Evolutionary conservation across 2,888 invertebrate species (phyloP), one percentile per base, ranked within the genome.

Genomic region (Leptarthrus brevirostris): DNA sequence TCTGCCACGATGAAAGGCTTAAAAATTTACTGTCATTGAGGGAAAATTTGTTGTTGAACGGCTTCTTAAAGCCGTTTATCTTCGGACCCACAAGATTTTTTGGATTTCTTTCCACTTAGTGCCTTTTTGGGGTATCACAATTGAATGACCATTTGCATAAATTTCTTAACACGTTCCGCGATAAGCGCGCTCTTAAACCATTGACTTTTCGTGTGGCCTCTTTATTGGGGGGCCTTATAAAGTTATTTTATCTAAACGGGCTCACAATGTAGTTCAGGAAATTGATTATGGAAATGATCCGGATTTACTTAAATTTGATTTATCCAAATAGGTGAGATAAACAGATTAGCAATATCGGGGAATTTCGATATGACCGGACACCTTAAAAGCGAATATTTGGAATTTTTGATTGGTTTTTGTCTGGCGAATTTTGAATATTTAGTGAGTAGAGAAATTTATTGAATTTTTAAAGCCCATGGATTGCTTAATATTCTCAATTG

Each of bases 131-230:
- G 8, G 10, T 18, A 20, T 40, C 36, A 16, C 40, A 61, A 61
- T 61, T 61, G 61, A 61, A 24, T 61, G 61, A 20, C 61, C 40
- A 61, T 61, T 40, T 61, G 61, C 61, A 61, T 61, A 61, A 61
- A 61, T 61, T 61, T 61, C n/a, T 40, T 18, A 61, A 61, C 56
- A 30, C 40, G 61, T 22, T 40, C 36, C 40, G 5, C 61, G 18
- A 40, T 61, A 36, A 61, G 36, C n/a, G 22, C 36, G 40, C 36
- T 36, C 40, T 3, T 5, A 22, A 58, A 24, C 10, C 14, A 6
- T 10, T 6, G 24, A 54, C 54, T 24, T 30, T 6, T 30, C 26
- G 56, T 56, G 56, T 56, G 56, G 54, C 54, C 56, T 5, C 8
- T 30, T 30, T 30, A 6, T 30, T 18, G 22, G 40, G 12, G 4